Evolutionary conservation across 2,888 invertebrate species (phyloP), one percentile per base, ranked within the genome.

Genomic region (Scelioninae gen. 1): DNA sequence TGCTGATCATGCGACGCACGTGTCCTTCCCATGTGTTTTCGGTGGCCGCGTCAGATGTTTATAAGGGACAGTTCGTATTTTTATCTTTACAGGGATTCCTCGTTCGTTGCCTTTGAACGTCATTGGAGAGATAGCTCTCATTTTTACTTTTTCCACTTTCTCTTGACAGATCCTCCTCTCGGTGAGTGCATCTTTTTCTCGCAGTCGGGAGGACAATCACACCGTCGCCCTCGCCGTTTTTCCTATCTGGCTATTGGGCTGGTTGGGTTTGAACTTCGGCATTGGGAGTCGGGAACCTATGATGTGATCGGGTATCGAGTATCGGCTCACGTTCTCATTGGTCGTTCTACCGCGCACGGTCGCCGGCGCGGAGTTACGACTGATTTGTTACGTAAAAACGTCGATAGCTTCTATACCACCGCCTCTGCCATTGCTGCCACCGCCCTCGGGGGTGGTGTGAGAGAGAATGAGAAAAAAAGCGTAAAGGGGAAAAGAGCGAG

Each of bases 301-400:
- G 91, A 91, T 90, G 91, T 88, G 91, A 92, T 92, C 92, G 92
- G 92, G 85, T 92, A 92, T 92, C 92, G 92, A 92, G 89, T 92
- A 92, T 92, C 92, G 92, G 91, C 92, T 91, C 86, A 90, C 87
- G 86, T 88, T 92, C 91, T 88, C 89, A 92, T 92, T 92, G 92
- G 92, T 89, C 85, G 89, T 85, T 87, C 88, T 85, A 86, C 86
- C 89, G 90, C 91, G 91, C 91, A 90, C 90, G 89, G 90, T 89
- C 89, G 88, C 89, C 85, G 85, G 89, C 88, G 90, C 89, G 88
- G 89, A 90, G 91, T 91, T 91, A 90, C 92, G 91, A 92, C 92
- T 92, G 92, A 92, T 92, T 92, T 92, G 92, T 92, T 92, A 92
- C 92, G 92, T 91, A 92, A 92, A 92, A 92, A 92, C 92, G 92